These are phyloP conservation scores for Tuta absoluta DNA, from an alignment of 2,888 invertebrate species.

Conservation along the genomic window DNA sequence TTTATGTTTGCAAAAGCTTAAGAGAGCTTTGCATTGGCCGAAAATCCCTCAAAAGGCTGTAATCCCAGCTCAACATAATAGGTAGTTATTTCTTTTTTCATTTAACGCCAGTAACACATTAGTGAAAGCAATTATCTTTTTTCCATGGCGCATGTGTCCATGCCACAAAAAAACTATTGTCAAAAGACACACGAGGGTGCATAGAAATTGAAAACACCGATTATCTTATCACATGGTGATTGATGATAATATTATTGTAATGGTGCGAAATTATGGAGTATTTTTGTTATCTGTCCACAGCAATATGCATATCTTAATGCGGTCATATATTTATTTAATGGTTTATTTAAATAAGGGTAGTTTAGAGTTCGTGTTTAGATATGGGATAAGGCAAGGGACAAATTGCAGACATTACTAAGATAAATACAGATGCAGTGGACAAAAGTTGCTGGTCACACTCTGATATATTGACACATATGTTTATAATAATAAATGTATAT, in stretches of 20 bases:
- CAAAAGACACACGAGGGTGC: constrained; percentile 55
- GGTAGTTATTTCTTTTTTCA: constrained; percentile 7
- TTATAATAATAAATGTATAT: too few relatives aligned
- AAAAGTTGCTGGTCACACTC: not conserved
- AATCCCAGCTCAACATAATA: constrained; percentile 29
- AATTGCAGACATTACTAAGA: constrained; percentile 1
- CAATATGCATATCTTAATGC: constrained; percentile 28
- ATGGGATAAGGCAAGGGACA: not conserved
- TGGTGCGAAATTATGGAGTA: constrained; percentile 49
- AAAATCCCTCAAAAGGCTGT: constrained; percentile 19
- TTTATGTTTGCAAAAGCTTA: not conserved
- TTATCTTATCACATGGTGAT: constrained; percentile 70
- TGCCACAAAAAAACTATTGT: constrained; percentile 60
- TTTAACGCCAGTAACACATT: constrained; percentile 25
- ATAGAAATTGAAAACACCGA: constrained; percentile 69
- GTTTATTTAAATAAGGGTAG: constrained; percentile 16
- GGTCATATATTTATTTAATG: constrained; percentile 15
- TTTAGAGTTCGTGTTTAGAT: not conserved
- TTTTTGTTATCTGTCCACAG: constrained; percentile 32
- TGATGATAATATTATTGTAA: constrained; percentile 59
- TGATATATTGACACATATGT: not conserved
- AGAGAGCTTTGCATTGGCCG: not conserved
- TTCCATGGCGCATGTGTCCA: constrained; percentile 59
- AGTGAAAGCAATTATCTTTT: constrained; percentile 37
- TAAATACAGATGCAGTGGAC: not conserved